Evolutionary conservation across 2,888 invertebrate genomes (phyloP).

Genomic region (Chironomus riparius): DNA sequence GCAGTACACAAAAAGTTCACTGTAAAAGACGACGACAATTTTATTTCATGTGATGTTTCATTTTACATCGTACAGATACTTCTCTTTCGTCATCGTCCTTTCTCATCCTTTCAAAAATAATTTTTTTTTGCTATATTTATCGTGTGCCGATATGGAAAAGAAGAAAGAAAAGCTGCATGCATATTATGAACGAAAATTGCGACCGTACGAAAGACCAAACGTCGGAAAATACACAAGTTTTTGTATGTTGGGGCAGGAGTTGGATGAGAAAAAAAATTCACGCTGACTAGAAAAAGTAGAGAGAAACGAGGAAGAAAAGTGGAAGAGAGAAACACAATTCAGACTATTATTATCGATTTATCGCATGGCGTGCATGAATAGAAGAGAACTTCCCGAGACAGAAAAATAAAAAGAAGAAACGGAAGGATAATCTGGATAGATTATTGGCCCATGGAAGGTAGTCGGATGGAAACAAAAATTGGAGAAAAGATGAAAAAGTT

Average conservation of each 20-base stretch:
- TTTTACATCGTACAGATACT: background rate
- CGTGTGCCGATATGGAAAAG: background rate
- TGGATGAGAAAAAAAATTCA: background rate
- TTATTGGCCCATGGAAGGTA: background rate
- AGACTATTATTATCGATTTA: slow-evolving; percentile 26
- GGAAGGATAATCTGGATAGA: slow-evolving; percentile 4
- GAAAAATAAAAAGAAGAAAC: background rate
- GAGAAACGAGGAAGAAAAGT: background rate
- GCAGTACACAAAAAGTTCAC: background rate
- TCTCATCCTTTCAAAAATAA: no score
- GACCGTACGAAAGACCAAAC: background rate
- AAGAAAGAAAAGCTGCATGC: background rate
- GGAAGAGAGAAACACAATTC: background rate
- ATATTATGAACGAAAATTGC: background rate
- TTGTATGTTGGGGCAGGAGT: slow-evolving; percentile 1
- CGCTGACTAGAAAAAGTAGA: background rate
- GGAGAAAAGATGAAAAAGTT: background rate
- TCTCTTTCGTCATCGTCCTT: background rate
- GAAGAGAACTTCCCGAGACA: slow-evolving; percentile 4
- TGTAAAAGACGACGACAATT: background rate
- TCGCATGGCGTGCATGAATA: slow-evolving; percentile 16
- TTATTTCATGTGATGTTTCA: no score
- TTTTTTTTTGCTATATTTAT: no score
- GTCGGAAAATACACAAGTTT: background rate
- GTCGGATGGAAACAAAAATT: background rate